These are phyloP conservation scores for Gopherus evgoodei DNA, from an alignment of 2,113 vertebrate genomes.

Conservation along the genomic window DNA sequence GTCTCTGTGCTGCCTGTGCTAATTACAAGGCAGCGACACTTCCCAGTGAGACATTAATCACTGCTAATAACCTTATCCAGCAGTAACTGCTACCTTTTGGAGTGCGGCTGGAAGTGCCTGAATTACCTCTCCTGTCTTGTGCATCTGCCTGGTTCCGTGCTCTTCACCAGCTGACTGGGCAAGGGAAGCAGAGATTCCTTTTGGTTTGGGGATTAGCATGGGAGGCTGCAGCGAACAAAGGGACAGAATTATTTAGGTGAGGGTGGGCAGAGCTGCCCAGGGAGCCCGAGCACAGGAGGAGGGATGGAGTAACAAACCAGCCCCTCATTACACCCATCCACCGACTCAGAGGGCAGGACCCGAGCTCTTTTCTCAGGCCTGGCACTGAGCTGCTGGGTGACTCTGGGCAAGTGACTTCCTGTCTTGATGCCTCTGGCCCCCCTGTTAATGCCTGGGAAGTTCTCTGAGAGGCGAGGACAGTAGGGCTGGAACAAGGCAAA, in stretches of 20 bases:
- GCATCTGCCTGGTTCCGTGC: background rate
- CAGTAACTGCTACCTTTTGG: background rate
- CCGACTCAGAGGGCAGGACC: fast-evolving
- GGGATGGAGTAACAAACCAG: background rate
- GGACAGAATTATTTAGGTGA: background rate
- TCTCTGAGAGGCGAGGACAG: background rate
- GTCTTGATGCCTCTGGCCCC: too few relatives aligned
- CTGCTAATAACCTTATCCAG: background rate
- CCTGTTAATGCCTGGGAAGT: too few relatives aligned
- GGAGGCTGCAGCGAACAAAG: background rate
- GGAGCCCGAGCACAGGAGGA: background rate
- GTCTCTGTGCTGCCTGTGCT: background rate
- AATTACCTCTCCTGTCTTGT: background rate
- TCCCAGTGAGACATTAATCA: background rate
- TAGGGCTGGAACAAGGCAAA: background rate
- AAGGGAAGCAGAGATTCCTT: background rate
- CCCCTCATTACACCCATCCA: background rate
- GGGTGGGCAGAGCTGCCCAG: background rate
- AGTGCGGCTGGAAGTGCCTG: background rate
- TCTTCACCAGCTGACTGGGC: background rate
- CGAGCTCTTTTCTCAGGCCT: background rate
- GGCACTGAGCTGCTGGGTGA: background rate
- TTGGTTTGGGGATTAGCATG: background rate
- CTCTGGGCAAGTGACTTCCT: background rate
- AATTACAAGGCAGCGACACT: background rate